These are phyloP conservation scores for Drosophila athabasca DNA, from an alignment of 1,140 invertebrate genomes.

Conservation along the genomic window DNA sequence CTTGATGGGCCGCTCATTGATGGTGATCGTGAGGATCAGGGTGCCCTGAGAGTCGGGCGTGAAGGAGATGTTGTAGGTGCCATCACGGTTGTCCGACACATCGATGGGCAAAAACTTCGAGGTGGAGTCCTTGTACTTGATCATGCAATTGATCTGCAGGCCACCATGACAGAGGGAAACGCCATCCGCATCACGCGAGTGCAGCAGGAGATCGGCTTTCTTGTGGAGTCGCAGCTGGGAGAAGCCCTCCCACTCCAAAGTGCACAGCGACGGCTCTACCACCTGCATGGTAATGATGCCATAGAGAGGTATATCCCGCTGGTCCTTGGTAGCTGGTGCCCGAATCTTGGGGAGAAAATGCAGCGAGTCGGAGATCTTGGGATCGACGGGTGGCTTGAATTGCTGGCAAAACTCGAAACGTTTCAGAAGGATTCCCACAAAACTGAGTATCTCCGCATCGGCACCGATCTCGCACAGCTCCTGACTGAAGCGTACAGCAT, in stretches of 20 bases:
- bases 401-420: conserved; percentile 87
- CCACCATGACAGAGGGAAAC: conserved; percentile 85
- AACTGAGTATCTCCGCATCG: conserved; percentile 88
- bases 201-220: conserved; percentile 83
- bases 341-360: conserved; percentile 84
- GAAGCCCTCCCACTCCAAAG: conserved; percentile 84
- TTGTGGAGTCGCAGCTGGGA: conserved; percentile 84
- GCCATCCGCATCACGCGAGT: conserved; percentile 85
- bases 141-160: conserved; percentile 83
- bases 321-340: conserved; percentile 76
- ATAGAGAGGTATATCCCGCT: conserved; percentile 84
- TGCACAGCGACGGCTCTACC: conserved; percentile 85
- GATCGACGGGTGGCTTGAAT: conserved; percentile 83
- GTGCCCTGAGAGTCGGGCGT: conserved; percentile 86
- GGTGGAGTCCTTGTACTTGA: conserved; percentile 80
- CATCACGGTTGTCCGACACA: conserved; percentile 86
- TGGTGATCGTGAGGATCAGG: conserved; percentile 85
- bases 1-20: conserved; percentile 87
- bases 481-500: conserved; percentile 86
- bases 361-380: conserved; percentile 84
- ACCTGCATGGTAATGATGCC: conserved; percentile 86
- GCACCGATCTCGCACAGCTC: conserved; percentile 87
- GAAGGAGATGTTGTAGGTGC: conserved; percentile 86
- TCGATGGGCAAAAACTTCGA: conserved; percentile 83
- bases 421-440: conserved; percentile 86